Evolutionary conservation across 2,888 invertebrate genomes (phyloP), one percentile per base, ranked within the genome.

Genomic region (Philereme transversata): DNA sequence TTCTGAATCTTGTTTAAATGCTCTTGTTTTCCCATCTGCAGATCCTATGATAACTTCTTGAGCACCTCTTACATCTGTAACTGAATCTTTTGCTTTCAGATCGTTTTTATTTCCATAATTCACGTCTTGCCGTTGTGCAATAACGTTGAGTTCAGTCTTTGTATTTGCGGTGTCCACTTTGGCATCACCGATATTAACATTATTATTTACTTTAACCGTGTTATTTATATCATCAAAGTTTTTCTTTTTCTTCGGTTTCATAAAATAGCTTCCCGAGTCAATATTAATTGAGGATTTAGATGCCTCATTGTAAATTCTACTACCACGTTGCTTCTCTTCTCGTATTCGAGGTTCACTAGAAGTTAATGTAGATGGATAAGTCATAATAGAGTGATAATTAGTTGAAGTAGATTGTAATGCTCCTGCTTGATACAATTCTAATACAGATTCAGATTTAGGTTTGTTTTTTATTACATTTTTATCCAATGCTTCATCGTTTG

Each of bases 381-480:
- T 87, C 48, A 87, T 83, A 43, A 87, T 76, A 8, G 81, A 76
- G 71, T 79, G 78, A 7, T 82, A 82, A 62, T 75, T 70, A 43
- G 74, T 76, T 22, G 68, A 63, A 55, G 74, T 65, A 53, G 51
- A 61, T 47, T 64, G 65, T 6, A 54, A 52, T 38, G 71, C 65
- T n/a, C 65, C 65, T 0, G 59, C 50, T 59, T 76, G 66, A 53
- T 70, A 72, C 36, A 79, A 49, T 58, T 71, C 75, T 65, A 71
- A 50, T 33, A 74, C 54, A 35, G 78, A 73, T 57, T 70, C 64
- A 22, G 64, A 57, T 62, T 71, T 64, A 38, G 41, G 46, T 33
- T 62, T 57, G 35, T 61, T 65, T 11, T 58, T 65, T 4, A 59
- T 69, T 36, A 68, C 67, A 59, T 43, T 46, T 4, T 53, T 54